phyloP scores from a whole-genome alignment of 2,113 vertebrate species.

The Indicator maculatus region DNA sequence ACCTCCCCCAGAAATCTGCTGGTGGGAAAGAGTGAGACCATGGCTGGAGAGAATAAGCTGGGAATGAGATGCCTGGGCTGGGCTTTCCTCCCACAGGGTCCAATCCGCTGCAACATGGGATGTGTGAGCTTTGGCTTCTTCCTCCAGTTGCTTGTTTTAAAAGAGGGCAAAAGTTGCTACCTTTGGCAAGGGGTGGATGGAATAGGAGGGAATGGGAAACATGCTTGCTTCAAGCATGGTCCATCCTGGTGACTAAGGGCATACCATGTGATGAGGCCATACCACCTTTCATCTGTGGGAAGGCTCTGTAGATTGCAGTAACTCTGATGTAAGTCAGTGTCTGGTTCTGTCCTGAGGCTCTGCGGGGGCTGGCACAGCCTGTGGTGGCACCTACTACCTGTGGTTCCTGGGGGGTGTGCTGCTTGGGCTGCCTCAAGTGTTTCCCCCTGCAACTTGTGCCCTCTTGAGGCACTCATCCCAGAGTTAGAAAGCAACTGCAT shows the following conservation, averaged over 20 bases:
- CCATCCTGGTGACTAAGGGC: background rate
- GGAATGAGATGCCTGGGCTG: background rate
- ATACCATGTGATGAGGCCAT: accelerated
- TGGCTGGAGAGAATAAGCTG: background rate
- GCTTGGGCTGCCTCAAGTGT: accelerated
- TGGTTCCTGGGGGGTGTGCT: background rate
- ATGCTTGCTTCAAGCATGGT: background rate
- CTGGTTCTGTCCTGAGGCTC: background rate
- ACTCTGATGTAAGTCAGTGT: accelerated
- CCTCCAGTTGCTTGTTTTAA: background rate
- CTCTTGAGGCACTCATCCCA: background rate
- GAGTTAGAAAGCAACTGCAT: background rate
- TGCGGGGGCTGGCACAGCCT: background rate
- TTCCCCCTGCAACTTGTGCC: background rate
- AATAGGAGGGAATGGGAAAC: background rate
- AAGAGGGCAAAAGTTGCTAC: background rate
- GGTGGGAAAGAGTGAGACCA: background rate
- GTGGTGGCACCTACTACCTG: background rate
- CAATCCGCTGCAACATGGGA: accelerated
- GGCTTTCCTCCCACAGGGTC: background rate
- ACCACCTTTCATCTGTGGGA: background rate
- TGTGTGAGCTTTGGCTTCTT: conserved; percentile 1
- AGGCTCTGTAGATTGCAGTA: background rate
- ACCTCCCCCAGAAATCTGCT: background rate
- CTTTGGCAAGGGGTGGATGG: background rate